Evolutionary conservation across 1,140 invertebrate genomes (phyloP).

Genomic region (Orius insidiosus): DNA sequence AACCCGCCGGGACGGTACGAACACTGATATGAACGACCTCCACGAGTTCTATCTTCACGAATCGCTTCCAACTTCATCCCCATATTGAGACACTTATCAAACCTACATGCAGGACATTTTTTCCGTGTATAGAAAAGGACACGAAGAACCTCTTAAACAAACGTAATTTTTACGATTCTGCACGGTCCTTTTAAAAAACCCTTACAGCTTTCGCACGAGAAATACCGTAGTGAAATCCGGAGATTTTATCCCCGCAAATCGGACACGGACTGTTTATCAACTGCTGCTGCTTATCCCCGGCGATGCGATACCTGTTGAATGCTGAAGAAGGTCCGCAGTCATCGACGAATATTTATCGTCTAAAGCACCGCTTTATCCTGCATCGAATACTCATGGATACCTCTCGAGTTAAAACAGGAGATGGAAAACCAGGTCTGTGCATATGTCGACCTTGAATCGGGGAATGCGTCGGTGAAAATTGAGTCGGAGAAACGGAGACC

Average conservation of each 20-base stretch:
- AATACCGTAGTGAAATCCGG: conserved; percentile 93
- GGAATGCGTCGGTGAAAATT: conserved; percentile 61
- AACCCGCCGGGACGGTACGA: conserved; percentile 57
- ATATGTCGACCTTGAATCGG: conserved; percentile 43
- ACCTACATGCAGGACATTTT: conserved; percentile 93
- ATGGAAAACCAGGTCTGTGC: conserved; percentile 21
- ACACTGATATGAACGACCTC: conserved; percentile 87
- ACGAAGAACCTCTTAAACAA: conserved; percentile 76
- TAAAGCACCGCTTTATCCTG: conserved; percentile 21
- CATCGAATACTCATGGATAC: conserved; percentile 18
- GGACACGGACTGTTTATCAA: conserved; percentile 77
- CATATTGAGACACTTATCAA: conserved; percentile 86
- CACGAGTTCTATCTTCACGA: conserved; percentile 80
- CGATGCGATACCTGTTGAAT: conserved; percentile 32
- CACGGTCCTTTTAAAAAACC: conserved; percentile 95
- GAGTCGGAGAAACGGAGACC: conserved; percentile 34
- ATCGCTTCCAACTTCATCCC: conserved; percentile 98
- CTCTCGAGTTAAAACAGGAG: conserved; percentile 19
- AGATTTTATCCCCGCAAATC: conserved; percentile 88
- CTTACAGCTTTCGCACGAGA: conserved; percentile 93
- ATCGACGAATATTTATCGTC: conserved; percentile 24
- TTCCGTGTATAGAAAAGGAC: conserved; percentile 82
- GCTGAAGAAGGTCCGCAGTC: conserved; percentile 27
- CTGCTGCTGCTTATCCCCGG: conserved; percentile 74
- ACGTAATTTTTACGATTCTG: conserved; percentile 94